These are phyloP conservation scores for Remorina albescens DNA, from an alignment of 2,797 vertebrate genomes.

Conservation along the genomic window DNA sequence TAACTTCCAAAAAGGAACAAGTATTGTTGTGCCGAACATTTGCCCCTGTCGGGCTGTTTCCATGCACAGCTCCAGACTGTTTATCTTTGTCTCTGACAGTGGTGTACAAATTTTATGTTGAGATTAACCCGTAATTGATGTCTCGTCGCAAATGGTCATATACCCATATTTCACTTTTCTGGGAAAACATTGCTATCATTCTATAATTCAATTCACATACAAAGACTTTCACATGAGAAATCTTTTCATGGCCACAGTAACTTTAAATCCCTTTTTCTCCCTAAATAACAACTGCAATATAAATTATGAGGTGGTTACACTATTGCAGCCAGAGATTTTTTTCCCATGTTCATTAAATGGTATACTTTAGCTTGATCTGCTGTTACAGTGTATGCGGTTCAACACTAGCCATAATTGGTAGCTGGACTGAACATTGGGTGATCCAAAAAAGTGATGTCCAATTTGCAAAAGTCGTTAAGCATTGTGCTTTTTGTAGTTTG, in stretches of 20 bases:
- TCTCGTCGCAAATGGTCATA: constrained; percentile 59
- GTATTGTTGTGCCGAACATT: constrained; percentile 60
- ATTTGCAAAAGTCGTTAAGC: constrained; percentile 84
- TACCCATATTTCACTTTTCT: constrained; percentile 53
- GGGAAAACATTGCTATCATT: constrained; percentile 52
- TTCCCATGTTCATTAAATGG: constrained; percentile 86
- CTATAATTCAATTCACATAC: constrained; percentile 58
- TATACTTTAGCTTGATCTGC: constrained; percentile 79
- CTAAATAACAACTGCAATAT: constrained; percentile 77
- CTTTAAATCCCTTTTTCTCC: constrained; percentile 52
- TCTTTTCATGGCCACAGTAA: constrained; percentile 62
- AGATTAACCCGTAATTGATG: constrained; percentile 55
- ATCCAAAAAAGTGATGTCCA: constrained; percentile 81
- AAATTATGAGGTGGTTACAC: constrained; percentile 81
- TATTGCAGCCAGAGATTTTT: constrained; percentile 81
- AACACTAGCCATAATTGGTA: constrained; percentile 82
- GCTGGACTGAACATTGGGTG: constrained; percentile 81
- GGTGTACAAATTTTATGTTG: constrained; percentile 47
- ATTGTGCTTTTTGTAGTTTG: constrained; percentile 76
- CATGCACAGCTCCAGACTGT: constrained; percentile 48
- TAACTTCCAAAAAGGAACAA: constrained; percentile 52
- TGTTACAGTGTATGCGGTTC: constrained; percentile 81
- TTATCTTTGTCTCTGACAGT: constrained; percentile 65
- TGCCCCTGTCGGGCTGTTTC: constrained; percentile 51
- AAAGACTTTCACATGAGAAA: constrained; percentile 79